phyloP scores from a whole-genome alignment of 2,888 invertebrate genomes.

The Operophtera brumata region DNA sequence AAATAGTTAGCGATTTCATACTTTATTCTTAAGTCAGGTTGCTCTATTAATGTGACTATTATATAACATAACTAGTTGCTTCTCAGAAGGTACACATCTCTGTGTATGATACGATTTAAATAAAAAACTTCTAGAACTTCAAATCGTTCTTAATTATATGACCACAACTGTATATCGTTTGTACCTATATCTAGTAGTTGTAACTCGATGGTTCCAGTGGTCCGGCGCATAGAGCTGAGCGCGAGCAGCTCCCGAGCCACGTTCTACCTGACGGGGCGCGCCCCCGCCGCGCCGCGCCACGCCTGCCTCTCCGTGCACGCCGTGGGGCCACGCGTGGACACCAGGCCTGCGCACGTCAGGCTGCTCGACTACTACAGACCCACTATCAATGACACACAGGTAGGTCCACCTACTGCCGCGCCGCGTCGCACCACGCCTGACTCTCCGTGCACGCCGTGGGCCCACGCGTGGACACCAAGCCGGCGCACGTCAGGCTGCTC shows the following conservation, averaged over 20 bases:
- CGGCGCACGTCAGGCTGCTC: constrained; percentile 79
- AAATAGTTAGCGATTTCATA: no score
- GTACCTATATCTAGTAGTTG: no score
- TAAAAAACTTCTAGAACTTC: no score
- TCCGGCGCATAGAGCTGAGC: constrained; percentile 68
- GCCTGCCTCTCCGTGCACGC: constrained; percentile 57
- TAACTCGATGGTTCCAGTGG: constrained; percentile 46
- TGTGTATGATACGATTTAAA: no score
- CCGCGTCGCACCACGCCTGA: no score
- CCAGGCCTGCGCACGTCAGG: constrained; percentile 77
- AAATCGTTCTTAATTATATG: no score
- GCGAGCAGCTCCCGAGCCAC: constrained; percentile 50
- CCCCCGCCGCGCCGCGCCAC: constrained; percentile 34
- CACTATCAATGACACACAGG: constrained; percentile 75
- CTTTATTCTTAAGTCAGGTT: no score
- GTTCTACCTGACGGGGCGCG: constrained; percentile 56
- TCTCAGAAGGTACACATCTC: no score
- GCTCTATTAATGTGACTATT: no score
- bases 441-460: constrained; percentile 59
- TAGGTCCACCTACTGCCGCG: no score
- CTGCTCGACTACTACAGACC: constrained; percentile 85
- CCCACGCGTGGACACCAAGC: constrained; percentile 55
- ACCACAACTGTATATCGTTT: no score
- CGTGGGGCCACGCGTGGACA: constrained; percentile 55
- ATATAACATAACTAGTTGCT: no score